Conservation (phyloP, 2,797 vertebrate species). For the Cirrhinus mrigala region DNA sequence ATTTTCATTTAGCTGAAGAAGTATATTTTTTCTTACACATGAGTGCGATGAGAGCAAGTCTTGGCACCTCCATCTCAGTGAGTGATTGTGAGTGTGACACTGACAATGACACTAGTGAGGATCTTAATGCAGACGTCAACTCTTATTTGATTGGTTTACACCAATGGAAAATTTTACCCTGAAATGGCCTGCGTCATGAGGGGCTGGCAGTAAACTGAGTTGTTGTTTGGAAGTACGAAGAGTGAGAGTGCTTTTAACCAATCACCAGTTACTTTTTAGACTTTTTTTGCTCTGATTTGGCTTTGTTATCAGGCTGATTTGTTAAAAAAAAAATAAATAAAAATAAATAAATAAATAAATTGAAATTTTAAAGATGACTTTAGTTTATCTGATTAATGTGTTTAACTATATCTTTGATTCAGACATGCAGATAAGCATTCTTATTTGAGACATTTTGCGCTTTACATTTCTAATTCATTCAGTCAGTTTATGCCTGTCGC, state of each 20-base stretch:
- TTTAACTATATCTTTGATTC: neutral
- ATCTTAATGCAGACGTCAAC: neutral
- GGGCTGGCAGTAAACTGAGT: neutral
- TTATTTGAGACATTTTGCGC: neutral
- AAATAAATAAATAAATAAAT: no score
- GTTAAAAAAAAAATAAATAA: neutral
- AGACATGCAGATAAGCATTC: neutral
- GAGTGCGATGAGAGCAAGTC: neutral
- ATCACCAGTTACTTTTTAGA: neutral
- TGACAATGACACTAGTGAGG: neutral
- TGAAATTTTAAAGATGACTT: neutral
- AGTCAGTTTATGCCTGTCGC: neutral
- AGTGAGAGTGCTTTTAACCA: neutral
- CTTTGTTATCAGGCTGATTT: neutral
- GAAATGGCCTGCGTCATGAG: neutral
- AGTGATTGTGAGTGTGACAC: neutral
- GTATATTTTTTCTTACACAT: constrained; percentile 10
- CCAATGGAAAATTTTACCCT: constrained; percentile 16
- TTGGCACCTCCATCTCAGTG: constrained; percentile 35
- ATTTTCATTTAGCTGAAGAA: neutral
- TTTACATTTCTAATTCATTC: neutral
- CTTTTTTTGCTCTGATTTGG: neutral
- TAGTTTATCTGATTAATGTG: neutral
- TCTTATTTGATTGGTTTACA: constrained; percentile 28
- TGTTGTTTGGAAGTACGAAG: neutral